These are phyloP conservation scores for Tarsius wallacei DNA, from an alignment of 2,797 vertebrate species.

Conservation along the genomic window DNA sequence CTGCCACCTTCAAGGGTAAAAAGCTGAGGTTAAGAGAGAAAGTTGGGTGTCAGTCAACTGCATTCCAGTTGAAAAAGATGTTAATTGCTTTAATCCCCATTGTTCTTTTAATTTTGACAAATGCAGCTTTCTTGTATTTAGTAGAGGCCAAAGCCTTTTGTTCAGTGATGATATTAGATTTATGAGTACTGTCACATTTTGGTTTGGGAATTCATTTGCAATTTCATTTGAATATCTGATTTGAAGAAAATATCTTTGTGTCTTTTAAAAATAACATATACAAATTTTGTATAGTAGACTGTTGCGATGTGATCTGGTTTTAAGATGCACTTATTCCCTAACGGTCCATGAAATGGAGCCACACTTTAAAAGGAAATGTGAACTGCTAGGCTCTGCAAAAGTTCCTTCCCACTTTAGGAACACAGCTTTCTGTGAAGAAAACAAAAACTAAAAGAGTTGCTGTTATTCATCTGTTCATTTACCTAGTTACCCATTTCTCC, in stretches of 20 bases:
- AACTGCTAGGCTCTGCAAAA: neutral
- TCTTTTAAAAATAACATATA: neutral
- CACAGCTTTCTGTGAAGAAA: neutral
- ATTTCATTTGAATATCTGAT: conserved; percentile 20
- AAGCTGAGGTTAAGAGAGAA: neutral
- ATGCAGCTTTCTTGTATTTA: neutral
- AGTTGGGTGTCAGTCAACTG: neutral
- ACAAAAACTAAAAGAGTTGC: neutral
- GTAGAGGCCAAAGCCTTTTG: neutral
- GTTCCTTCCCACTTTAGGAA: neutral
- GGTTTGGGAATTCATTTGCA: neutral
- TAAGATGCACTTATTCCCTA: neutral
- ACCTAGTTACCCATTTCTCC: neutral
- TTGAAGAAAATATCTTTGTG: neutral
- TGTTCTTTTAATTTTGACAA: conserved; percentile 22
- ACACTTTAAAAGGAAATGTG: neutral
- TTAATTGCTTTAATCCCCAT: neutral
- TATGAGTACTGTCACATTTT: neutral
- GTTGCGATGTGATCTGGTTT: neutral
- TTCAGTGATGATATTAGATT: neutral
- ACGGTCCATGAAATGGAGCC: neutral
- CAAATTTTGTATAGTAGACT: neutral
- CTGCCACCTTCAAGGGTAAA: neutral
- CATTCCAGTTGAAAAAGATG: neutral
- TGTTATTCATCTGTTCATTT: neutral